phyloP scores from a whole-genome alignment of 2,797 vertebrate genomes.

The Dallia pectoralis region DNA sequence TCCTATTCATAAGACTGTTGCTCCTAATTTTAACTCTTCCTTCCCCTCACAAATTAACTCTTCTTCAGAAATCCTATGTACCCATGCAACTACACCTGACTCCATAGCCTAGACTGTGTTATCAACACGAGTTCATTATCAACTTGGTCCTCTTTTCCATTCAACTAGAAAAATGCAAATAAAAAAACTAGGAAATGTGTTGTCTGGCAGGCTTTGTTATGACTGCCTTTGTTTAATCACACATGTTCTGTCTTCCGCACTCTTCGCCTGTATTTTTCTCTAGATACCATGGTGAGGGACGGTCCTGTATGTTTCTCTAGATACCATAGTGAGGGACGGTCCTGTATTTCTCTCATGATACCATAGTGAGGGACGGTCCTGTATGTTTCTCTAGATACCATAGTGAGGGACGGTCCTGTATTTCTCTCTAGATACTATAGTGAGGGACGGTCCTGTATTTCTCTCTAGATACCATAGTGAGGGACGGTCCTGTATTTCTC shows the following conservation, averaged over 20 bases:
- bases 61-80: background rate
- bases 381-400: background rate
- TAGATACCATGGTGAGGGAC: conserved; percentile 3
- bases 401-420: background rate
- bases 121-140: background rate
- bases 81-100: background rate
- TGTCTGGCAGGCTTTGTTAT: background rate
- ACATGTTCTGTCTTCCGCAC: background rate
- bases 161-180: background rate
- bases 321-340: conserved; percentile 2
- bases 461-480: conserved; percentile 1
- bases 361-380: background rate
- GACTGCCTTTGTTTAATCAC: background rate
- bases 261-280: background rate
- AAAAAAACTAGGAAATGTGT: conserved; percentile 1
- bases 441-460: background rate
- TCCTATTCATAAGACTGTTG: conserved; percentile 14
- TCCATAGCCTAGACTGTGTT: background rate
- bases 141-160: background rate
- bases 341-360: background rate
- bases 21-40: conserved; percentile 2
- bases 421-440: background rate
- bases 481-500: background rate
- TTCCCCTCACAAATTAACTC: background rate
- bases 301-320: background rate